Evolutionary conservation across 2,797 vertebrate genomes (phyloP).

Genomic region (Agapornis canus): DNA sequence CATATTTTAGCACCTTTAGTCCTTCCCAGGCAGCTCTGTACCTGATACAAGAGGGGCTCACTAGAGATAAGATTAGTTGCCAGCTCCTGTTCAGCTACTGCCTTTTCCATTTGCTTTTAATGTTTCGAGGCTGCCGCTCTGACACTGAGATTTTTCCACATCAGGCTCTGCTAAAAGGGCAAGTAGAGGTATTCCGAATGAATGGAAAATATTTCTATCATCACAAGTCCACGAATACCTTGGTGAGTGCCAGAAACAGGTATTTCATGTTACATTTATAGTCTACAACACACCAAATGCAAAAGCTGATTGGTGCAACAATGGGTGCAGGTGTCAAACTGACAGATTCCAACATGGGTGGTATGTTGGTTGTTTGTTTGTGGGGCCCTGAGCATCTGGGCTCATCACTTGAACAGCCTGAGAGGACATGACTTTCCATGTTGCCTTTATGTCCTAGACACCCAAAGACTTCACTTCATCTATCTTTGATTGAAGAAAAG

Average conservation of each 20-base stretch:
- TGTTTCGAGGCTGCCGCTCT: background rate
- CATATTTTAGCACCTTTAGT: slow-evolving; percentile 26
- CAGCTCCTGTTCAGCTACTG: background rate
- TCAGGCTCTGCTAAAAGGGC: background rate
- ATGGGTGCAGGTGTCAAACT: rapidly evolving
- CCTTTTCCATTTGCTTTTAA: background rate
- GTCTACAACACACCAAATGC: rapidly evolving
- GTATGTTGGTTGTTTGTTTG: background rate
- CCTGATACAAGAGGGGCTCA: background rate
- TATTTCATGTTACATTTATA: background rate
- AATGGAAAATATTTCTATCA: background rate
- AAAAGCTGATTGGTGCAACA: background rate
- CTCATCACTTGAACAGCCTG: background rate
- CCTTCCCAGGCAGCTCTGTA: background rate
- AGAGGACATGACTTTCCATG: background rate
- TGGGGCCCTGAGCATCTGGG: background rate
- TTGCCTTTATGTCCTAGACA: background rate
- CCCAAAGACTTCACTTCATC: background rate
- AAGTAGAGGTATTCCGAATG: background rate
- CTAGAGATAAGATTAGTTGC: background rate
- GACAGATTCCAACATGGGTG: rapidly evolving
- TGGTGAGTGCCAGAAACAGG: background rate
- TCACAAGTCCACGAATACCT: background rate
- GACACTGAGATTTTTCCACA: background rate
- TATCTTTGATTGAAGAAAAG: background rate